Evolutionary conservation across 2,888 invertebrate genomes (phyloP).

Genomic region (Tiliacea aurago): DNA sequence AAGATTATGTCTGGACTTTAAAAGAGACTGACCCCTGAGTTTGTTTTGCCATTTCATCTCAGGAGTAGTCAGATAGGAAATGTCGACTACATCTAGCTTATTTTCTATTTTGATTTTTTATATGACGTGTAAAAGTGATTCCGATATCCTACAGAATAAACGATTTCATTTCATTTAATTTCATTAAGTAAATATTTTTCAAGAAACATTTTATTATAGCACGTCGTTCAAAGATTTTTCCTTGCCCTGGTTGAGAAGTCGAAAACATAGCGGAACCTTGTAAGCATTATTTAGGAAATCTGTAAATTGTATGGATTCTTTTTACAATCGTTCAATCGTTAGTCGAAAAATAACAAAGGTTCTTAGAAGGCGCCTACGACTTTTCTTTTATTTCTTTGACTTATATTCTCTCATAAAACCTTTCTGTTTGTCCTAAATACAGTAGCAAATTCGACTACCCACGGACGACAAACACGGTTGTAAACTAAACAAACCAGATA

Average conservation of each 20-base stretch:
- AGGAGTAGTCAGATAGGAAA: no score
- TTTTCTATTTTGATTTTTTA: no score
- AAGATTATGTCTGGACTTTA: no score
- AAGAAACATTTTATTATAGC: not conserved
- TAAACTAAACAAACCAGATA: constrained; percentile 47
- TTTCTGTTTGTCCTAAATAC: not conserved
- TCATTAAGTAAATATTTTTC: not conserved
- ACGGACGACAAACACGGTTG: constrained; percentile 12
- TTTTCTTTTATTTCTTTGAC: no score
- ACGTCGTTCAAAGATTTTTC: not conserved
- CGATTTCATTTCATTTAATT: no score
- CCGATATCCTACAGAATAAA: no score
- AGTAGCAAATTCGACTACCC: constrained; percentile 11
- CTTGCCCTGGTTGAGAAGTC: not conserved
- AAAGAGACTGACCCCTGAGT: no score
- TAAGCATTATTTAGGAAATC: not conserved
- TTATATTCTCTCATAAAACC: not conserved
- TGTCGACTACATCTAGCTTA: no score
- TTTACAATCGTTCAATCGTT: not conserved
- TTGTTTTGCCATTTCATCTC: no score
- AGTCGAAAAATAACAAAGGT: not conserved
- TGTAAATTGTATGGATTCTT: no score
- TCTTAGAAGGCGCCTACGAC: no score
- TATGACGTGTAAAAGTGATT: no score
- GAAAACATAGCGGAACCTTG: not conserved